Percentiles rank a stretch among this genome's conserved stretches.
Evolutionary conservation across 37 sponge, comb jelly and placozoan species (phyloP).

Genomic region (Lycopodina hypogea): DNA sequence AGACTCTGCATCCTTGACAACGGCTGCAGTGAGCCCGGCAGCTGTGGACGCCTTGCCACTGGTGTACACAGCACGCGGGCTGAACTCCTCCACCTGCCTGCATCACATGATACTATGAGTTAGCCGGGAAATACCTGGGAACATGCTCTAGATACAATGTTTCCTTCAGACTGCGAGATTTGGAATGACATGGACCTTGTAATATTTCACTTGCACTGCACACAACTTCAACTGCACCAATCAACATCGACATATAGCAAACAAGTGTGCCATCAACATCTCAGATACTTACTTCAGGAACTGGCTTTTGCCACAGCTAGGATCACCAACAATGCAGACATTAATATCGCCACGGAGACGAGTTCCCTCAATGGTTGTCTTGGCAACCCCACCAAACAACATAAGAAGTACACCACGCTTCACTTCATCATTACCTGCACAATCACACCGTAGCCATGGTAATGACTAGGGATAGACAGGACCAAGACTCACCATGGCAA

Average conservation of each 20-base stretch:
- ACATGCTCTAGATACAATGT: no score
- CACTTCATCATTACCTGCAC: slow-evolving; percentile 96
- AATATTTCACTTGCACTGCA: no score
- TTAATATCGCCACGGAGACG: slow-evolving; percentile 97
- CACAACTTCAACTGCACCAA: no score
- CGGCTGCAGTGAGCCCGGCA: slow-evolving; percentile 99
- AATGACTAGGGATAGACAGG: not conserved
- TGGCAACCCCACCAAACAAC: slow-evolving; percentile 98
- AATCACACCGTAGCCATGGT: not conserved
- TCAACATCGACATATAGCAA: no score
- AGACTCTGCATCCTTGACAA: slow-evolving; percentile 95
- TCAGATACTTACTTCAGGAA: slow-evolving; percentile 82
- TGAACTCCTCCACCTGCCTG: slow-evolving; percentile 95
- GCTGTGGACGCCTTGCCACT: slow-evolving; percentile 96
- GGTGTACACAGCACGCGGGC: slow-evolving; percentile 96
- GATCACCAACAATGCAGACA: slow-evolving; percentile 98
- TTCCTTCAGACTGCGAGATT: no score
- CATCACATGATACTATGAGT: not conserved
- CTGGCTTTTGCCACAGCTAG: slow-evolving; percentile 98
- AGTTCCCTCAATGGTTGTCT: slow-evolving; percentile 92
- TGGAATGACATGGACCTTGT: no score
- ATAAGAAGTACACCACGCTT: slow-evolving; percentile 96
- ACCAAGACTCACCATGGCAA: not conserved
- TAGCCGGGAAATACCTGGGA: no score
- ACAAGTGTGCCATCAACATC: not conserved